These are phyloP conservation scores for Ctenosaura bakeri DNA, from an alignment of 2,797 vertebrate genomes.

Conservation along the genomic window DNA sequence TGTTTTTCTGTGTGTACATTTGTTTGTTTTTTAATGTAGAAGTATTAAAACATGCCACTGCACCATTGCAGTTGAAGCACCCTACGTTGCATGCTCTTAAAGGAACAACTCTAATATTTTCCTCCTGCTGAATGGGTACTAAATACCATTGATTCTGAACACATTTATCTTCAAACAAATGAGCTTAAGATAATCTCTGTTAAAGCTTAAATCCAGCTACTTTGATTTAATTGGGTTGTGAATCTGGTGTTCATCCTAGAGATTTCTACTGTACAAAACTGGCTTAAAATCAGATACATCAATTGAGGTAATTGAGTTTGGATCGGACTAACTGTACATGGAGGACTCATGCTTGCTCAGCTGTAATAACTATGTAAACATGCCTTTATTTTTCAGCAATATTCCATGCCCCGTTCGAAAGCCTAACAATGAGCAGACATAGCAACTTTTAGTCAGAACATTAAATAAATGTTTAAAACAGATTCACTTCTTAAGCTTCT, in stretches of 20 bases:
- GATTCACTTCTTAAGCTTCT: not conserved
- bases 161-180: not conserved
- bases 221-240: not conserved
- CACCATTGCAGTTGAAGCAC: no score
- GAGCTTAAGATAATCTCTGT: not conserved
- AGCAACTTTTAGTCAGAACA: not conserved
- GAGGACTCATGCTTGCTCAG: not conserved
- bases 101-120: not conserved
- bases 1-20: not conserved
- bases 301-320: not conserved
- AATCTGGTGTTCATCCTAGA: not conserved
- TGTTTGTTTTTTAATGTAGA: not conserved
- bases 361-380: not conserved
- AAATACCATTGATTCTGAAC: not conserved
- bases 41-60: not conserved
- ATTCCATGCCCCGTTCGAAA: not conserved
- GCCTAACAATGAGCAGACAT: not conserved
- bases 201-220: constrained; percentile 4
- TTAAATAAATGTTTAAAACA: not conserved
- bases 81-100: no score
- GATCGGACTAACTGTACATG: not conserved
- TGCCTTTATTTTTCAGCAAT: not conserved
- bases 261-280: not conserved
- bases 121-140: not conserved
- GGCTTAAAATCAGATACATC: constrained; percentile 10